Percentiles rank a stretch among this genome's conserved stretches.
phyloP scores from a whole-genome alignment of 2,888 invertebrate species.

The Mamestra brassicae region DNA sequence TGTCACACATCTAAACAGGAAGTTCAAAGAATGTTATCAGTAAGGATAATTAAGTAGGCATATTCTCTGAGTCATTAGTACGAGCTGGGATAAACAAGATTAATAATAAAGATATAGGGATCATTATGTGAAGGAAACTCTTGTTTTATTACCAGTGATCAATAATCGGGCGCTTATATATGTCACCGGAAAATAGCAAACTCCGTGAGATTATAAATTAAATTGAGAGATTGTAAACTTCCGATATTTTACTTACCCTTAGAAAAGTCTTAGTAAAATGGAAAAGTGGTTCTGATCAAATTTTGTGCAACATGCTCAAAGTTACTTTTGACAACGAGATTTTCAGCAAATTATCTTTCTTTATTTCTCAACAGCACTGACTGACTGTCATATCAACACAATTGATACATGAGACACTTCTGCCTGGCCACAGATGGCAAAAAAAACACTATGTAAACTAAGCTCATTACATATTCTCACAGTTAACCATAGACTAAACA shows the following conservation, averaged over 20 bases:
- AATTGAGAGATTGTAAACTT: no score
- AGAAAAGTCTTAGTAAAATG: no score
- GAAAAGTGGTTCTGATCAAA: no score
- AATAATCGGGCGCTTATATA: no score
- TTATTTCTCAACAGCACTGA: background rate
- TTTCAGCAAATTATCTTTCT: background rate
- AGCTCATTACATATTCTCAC: constrained; percentile 47
- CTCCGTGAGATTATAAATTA: no score
- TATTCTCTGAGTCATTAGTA: background rate
- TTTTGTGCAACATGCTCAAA: no score
- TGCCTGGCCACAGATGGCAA: background rate
- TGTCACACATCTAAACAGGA: constrained; percentile 40
- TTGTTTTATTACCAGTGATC: no score
- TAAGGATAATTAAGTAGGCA: constrained; percentile 13
- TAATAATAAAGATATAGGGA: background rate
- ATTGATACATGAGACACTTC: background rate
- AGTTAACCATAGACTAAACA: constrained; percentile 47
- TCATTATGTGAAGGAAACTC: background rate
- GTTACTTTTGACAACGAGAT: no score
- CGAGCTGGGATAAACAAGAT: constrained; percentile 25
- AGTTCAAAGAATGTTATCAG: constrained; percentile 34
- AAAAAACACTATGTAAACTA: constrained; percentile 6
- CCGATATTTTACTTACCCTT: no score
- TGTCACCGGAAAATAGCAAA: no score
- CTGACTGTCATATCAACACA: background rate